Conservation (phyloP, 2,113 vertebrate species). For the Trichechus manatus region DNA sequence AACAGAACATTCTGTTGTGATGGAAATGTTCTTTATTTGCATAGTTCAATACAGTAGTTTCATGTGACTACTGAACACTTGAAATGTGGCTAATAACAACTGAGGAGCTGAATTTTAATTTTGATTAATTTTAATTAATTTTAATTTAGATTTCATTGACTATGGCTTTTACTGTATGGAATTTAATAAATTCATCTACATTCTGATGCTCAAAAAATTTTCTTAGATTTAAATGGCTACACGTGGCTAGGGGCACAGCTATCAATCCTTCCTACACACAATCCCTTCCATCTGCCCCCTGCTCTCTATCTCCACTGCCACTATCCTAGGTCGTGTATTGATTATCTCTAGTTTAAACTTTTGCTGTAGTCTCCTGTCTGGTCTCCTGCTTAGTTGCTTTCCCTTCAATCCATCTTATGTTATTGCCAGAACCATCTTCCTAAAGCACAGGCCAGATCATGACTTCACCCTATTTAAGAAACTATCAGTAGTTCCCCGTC, state of each 20-base stretch:
- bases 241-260: neutral
- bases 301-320: neutral
- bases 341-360: neutral
- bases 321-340: neutral
- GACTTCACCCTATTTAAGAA: constrained; percentile 8
- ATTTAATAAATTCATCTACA: neutral
- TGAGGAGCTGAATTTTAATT: neutral
- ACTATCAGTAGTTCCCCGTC: neutral
- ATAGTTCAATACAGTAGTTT: neutral
- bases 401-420: neutral
- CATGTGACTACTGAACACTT: neutral
- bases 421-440: neutral
- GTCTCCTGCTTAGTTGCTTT: neutral
- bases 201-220: neutral
- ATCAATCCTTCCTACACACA: neutral
- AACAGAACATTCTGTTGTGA: neutral
- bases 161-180: neutral
- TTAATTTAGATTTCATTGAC: neutral
- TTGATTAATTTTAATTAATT: constrained; percentile 38
- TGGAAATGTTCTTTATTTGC: neutral
- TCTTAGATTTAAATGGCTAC: neutral
- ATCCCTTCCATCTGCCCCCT: neutral
- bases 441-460: constrained; percentile 17
- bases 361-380: neutral
- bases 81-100: neutral